Evolutionary conservation across 2,888 invertebrate species (phyloP).

Genomic region (Drosophila kanekoi): DNA sequence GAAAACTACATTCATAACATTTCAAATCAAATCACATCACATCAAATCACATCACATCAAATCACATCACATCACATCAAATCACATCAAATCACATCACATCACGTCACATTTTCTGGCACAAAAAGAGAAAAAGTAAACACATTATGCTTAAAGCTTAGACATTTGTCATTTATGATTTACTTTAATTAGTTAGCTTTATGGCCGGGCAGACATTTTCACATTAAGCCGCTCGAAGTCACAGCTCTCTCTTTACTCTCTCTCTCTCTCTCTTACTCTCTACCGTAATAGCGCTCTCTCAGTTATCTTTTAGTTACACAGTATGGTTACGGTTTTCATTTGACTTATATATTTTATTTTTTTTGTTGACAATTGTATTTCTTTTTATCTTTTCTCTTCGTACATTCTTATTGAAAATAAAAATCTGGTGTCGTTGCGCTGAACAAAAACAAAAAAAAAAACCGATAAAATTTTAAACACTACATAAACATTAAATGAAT

Average conservation of each 20-base stretch:
- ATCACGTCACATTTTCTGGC: conserved; percentile 45
- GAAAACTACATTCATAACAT: conserved; percentile 48
- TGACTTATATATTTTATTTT: conserved; percentile 71
- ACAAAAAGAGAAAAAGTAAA: conserved; percentile 21
- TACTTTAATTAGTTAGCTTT: conserved; percentile 55
- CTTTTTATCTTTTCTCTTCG: conserved; percentile 79
- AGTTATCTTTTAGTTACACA: conserved; percentile 53
- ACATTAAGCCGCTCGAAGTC: conserved; percentile 44
- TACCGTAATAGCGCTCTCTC: conserved; percentile 52
- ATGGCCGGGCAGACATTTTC: conserved; percentile 56
- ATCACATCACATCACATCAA: too few relatives aligned
- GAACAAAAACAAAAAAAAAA: conserved; percentile 54
- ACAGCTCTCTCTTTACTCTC: conserved; percentile 48
- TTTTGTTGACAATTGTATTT: conserved; percentile 77
- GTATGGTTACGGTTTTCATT: conserved; percentile 74
- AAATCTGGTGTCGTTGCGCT: conserved; percentile 83
- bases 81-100: conserved; percentile 40
- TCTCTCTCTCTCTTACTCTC: conserved; percentile 22
- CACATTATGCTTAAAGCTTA: conserved; percentile 65
- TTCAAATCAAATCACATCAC: too few relatives aligned
- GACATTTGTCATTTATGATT: conserved; percentile 44
- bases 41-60: too few relatives aligned
- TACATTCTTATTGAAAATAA: conserved; percentile 60
- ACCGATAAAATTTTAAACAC: conserved; percentile 46
- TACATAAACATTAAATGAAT: conserved; percentile 45